Evolutionary conservation across 2,888 invertebrate species (phyloP).

Genomic region (Dasysyrphus albostriatus): DNA sequence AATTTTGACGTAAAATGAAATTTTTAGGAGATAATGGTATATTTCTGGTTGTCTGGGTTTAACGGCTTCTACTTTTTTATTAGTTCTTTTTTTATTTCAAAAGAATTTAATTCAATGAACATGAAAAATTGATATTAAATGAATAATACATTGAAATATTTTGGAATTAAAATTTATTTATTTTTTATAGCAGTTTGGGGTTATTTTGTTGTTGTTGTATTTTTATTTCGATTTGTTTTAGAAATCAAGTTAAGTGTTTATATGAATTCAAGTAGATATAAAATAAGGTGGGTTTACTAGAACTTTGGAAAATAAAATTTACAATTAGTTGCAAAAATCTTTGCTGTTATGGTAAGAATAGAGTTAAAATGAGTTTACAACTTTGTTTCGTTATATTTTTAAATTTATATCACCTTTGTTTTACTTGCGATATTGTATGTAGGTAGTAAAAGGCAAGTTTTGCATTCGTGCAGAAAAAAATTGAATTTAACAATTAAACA

Average conservation of each 20-base stretch:
- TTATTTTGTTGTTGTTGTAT: neutral
- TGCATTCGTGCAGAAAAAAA: too few relatives aligned
- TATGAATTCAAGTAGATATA: neutral
- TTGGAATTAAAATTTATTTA: conserved; percentile 1
- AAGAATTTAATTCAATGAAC: conserved; percentile 37
- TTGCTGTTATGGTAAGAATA: too few relatives aligned
- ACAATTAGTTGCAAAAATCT: too few relatives aligned
- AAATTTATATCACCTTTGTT: too few relatives aligned
- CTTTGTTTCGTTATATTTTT: too few relatives aligned
- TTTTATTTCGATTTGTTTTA: neutral
- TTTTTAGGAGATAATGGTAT: conserved; percentile 41
- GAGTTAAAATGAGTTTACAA: too few relatives aligned
- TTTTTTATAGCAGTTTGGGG: neutral
- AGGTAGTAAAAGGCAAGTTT: too few relatives aligned
- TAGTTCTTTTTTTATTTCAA: neutral
- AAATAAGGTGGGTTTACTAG: neutral
- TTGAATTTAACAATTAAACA: too few relatives aligned
- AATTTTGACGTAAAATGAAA: conserved; percentile 30
- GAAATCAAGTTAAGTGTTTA: neutral
- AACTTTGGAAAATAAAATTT: too few relatives aligned
- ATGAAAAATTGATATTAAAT: conserved; percentile 37
- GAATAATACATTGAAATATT: conserved; percentile 32
- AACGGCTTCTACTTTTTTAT: conserved; percentile 33
- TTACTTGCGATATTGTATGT: too few relatives aligned
- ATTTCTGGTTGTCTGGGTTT: conserved; percentile 46